Evolutionary conservation across 2,888 invertebrate genomes (phyloP).

Genomic region (Reticulitermes lucifugus): DNA sequence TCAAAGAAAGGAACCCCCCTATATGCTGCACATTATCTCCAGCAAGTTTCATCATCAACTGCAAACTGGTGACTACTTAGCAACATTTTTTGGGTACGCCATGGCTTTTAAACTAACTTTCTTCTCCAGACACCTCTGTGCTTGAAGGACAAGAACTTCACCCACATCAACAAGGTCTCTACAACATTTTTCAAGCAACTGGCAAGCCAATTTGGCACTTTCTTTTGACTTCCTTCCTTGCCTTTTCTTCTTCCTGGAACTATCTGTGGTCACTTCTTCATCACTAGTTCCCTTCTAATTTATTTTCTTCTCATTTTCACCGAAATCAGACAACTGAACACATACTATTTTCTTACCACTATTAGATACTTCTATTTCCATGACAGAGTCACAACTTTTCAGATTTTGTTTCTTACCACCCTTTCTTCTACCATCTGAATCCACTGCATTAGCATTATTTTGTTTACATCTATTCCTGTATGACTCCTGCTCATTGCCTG

Average conservation of each 20-base stretch:
- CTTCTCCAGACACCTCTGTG: not conserved
- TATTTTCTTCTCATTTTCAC: not conserved
- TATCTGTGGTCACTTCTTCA: not conserved
- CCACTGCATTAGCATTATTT: not conserved
- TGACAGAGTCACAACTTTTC: not conserved
- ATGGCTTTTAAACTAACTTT: conserved; percentile 8
- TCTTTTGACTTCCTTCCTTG: not conserved
- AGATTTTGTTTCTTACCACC: not conserved
- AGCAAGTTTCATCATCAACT: not conserved
- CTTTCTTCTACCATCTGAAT: conserved; percentile 56
- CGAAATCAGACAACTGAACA: not conserved
- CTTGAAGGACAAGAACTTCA: not conserved
- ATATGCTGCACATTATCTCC: conserved; percentile 9
- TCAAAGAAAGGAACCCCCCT: not conserved
- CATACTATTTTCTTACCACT: not conserved
- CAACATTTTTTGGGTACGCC: conserved; percentile 5
- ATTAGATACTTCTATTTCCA: not conserved
- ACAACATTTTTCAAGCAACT: not conserved
- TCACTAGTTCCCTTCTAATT: not conserved
- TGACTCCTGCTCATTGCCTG: not conserved
- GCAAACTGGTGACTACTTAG: not conserved
- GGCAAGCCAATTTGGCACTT: not conserved
- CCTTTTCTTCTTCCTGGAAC: not conserved
- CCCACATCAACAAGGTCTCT: conserved; percentile 8
- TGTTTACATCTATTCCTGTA: not conserved